Base-by-base conservation (phyloP, 2,113 vertebrate genomes). In the Dendrocopos noguchii region DNA sequence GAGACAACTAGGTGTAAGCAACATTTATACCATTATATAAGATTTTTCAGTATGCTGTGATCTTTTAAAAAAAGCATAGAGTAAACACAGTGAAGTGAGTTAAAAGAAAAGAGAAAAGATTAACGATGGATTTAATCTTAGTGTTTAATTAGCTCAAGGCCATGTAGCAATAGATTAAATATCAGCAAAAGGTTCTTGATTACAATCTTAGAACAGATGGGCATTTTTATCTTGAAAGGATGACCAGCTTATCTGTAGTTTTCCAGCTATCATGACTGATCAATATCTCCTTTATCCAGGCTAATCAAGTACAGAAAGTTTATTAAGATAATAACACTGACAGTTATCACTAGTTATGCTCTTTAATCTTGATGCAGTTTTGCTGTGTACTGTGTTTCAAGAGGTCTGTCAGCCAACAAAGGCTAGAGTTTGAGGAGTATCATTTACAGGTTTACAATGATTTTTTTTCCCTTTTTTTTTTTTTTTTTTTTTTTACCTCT, bases 221-320 rank as follows among this genome's bases (percentile, higher is more conserved):
- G 89, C 94, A 91, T 95, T 97, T 97, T 98, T 97, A 97, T 97
- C 96, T 96, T 95, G 97, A 97, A 98, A 97, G 95, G 95, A 97
- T 97, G 97, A 97, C 97, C 97, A 95, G 87, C 95, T 97, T 97
- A 97, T 97, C 97, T 97, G 81, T 86, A 87, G 94, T 90, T 91
- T 8, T 67, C 56, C 96, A 94, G 96, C 89, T 95, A 96, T 97
- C 97, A 94, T 89, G 84, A 91, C 90, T 96, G 96, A 98, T 97
- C 76, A 94, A 36, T 97, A 97, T 97, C 97, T 96, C 92, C 93
- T 89, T 97, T 97, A 98, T 97, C 97, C 90, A 68, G 77, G 84
- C 88, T 97, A 97, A 98, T 98, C 97, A 97, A 97, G 97, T 96
- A 95, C 93, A 95, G 95, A 97, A 98, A 95, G 96, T 98, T 98